Evolutionary conservation across 1,140 invertebrate genomes (phyloP).

Genomic region (Tenebrio molitor): DNA sequence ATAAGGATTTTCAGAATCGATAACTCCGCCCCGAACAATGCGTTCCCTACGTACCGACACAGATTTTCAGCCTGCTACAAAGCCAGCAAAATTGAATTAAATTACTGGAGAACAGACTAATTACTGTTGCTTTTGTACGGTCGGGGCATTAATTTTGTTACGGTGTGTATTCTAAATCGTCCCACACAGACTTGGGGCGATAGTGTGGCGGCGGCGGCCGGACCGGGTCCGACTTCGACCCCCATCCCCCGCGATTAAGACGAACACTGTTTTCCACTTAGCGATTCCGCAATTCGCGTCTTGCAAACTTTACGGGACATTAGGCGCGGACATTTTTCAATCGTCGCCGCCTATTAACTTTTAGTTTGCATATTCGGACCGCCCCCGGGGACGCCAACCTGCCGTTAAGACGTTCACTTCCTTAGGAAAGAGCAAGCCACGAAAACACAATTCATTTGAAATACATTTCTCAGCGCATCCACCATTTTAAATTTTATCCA

Average conservation of each 20-base stretch:
- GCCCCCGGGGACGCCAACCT: too few species aligned
- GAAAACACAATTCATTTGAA: too few species aligned
- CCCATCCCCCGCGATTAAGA: slow-evolving; percentile 26
- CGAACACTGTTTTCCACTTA: slow-evolving; percentile 56
- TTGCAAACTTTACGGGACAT: slow-evolving; percentile 44
- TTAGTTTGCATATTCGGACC: slow-evolving; percentile 5
- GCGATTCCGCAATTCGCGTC: slow-evolving; percentile 44
- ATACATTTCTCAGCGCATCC: too few species aligned
- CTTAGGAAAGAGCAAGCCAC: too few species aligned
- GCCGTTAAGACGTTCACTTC: too few species aligned
- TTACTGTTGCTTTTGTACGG: slow-evolving; percentile 9
- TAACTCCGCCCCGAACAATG: slow-evolving; percentile 1
- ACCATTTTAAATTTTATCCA: too few species aligned
- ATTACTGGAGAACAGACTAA: slow-evolving; percentile 18
- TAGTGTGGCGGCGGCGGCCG: slow-evolving; percentile 26
- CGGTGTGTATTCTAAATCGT: slow-evolving; percentile 23
- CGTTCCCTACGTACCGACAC: neutral
- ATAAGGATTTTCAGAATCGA: slow-evolving; percentile 7
- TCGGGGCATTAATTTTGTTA: slow-evolving; percentile 9
- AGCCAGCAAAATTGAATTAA: slow-evolving; percentile 19
- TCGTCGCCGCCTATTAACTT: slow-evolving; percentile 42
- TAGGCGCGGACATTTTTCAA: slow-evolving; percentile 40
- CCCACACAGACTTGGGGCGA: neutral
- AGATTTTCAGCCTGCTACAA: slow-evolving; percentile 14
- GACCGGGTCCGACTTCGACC: slow-evolving; percentile 18